Percentiles rank a stretch among this genome's conserved stretches.
phyloP scores from a whole-genome alignment of 1,140 invertebrate species.

The Oscheius sp. region DNA sequence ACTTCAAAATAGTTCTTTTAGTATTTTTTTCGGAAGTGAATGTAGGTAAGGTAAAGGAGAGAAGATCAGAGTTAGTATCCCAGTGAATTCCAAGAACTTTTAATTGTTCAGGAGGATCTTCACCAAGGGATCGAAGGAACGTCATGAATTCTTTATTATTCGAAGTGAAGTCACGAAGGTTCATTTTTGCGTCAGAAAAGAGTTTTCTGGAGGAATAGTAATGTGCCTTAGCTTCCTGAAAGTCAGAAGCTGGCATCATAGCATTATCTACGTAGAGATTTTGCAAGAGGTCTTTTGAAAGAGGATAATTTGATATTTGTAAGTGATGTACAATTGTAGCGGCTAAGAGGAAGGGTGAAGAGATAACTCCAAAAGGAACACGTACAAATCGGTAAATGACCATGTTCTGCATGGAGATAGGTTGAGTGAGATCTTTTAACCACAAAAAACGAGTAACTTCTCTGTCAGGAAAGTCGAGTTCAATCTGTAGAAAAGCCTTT shows the following conservation, averaged over 20 bases:
- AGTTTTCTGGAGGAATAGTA: constrained; percentile 24
- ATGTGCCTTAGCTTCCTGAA: background rate
- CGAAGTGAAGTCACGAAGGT: constrained; percentile 30
- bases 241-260: constrained; percentile 7
- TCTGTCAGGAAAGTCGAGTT: background rate
- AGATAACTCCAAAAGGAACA: constrained; percentile 41
- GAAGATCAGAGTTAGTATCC: background rate
- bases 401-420: constrained; percentile 12
- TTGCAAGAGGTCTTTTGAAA: constrained; percentile 10
- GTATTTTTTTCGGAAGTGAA: background rate
- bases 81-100: constrained; percentile 16
- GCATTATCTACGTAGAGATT: constrained; percentile 40
- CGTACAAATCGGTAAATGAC: constrained; percentile 22
- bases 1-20: background rate
- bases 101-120: background rate
- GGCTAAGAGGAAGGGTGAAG: constrained; percentile 36
- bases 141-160: background rate
- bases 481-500: constrained; percentile 18
- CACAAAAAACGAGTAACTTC: background rate
- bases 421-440: constrained; percentile 2
- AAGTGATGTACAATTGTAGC: constrained; percentile 39
- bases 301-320: background rate
- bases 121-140: background rate
- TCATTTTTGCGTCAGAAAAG: constrained; percentile 27
- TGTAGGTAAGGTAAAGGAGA: background rate